Evolutionary conservation across 2,888 invertebrate species (phyloP).

Genomic region (Cantharis flavilabris): DNA sequence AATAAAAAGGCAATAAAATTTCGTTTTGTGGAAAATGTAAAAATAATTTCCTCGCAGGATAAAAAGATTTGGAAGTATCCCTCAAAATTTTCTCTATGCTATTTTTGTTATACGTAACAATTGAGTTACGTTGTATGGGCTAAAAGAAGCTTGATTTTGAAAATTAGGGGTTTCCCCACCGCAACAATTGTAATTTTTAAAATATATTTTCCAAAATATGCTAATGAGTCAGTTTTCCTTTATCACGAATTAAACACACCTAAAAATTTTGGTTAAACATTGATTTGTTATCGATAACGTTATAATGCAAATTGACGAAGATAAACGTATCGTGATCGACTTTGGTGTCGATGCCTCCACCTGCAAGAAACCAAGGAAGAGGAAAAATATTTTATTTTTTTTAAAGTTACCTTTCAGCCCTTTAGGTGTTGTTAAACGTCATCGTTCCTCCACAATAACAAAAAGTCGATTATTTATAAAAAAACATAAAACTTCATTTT

Average conservation of each 20-base stretch:
- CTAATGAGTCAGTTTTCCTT: neutral
- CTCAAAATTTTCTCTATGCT: neutral
- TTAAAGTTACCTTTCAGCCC: neutral
- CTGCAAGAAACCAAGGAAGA: neutral
- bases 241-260: neutral
- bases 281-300: neutral
- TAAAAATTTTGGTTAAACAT: neutral
- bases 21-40: neutral
- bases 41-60: neutral
- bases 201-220: neutral
- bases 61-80: neutral
- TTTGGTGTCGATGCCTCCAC: neutral
- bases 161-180: neutral
- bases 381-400: neutral
- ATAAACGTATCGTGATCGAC: neutral
- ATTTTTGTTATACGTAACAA: neutral
- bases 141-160: neutral
- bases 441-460: slow-evolving; percentile 6
- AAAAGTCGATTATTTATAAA: neutral
- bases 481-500: neutral
- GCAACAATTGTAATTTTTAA: neutral
- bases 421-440: slow-evolving; percentile 15
- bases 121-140: neutral
- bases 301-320: neutral
- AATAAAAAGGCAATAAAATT: neutral